Percentiles rank a stretch among this genome's conserved stretches.
phyloP scores from a whole-genome alignment of 2,797 vertebrate species.

The Scolopax bukidnonensis region DNA sequence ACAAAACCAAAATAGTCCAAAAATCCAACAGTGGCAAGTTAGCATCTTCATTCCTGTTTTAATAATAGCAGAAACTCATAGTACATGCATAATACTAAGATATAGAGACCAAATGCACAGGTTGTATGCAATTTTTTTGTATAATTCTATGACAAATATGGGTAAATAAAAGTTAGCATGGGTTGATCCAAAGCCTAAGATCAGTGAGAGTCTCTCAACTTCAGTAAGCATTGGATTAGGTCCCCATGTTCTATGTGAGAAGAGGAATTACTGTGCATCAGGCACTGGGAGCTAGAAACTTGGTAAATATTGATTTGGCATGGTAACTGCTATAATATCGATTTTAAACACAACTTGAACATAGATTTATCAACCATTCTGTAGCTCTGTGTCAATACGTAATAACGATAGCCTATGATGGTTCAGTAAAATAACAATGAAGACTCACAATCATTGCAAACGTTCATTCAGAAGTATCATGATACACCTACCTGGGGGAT shows the following conservation, averaged over 20 bases:
- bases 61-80: not conserved
- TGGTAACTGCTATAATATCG: conserved; percentile 28
- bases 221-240: not conserved
- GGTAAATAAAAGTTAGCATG: not conserved
- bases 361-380: conserved; percentile 42
- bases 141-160: not conserved
- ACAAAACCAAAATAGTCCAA: not conserved
- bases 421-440: not conserved
- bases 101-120: not conserved
- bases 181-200: not conserved
- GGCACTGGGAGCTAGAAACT: not conserved
- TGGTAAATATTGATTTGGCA: conserved; percentile 31
- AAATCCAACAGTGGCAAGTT: not conserved
- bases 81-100: rapidly evolving
- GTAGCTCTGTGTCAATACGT: not conserved
- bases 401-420: not conserved
- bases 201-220: not conserved
- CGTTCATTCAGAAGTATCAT: not conserved
- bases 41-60: not conserved
- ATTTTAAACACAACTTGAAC: conserved; percentile 21
- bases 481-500: not conserved
- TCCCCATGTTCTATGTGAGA: not conserved
- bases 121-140: not conserved
- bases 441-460: not conserved
- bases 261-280: not conserved